Evolutionary conservation across 2,888 invertebrate genomes (phyloP).

Genomic region (Lomographa bimaculata): DNA sequence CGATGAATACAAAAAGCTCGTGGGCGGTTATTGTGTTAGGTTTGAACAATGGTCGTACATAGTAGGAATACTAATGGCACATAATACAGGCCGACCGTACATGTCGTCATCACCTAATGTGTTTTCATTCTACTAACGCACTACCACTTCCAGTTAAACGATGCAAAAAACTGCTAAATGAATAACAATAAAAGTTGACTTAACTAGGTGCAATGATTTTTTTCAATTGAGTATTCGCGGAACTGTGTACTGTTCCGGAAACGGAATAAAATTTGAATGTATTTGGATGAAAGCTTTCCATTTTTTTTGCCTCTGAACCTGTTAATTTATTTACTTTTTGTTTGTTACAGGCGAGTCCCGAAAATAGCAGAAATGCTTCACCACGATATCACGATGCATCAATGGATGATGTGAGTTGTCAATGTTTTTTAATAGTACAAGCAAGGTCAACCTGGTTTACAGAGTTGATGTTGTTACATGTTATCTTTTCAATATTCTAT

Average conservation of each 20-base stretch:
- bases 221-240: too few species aligned
- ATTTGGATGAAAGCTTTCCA: too few species aligned
- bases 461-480: too few species aligned
- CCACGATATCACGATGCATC: slow-evolving; percentile 77
- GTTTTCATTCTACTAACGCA: slow-evolving; percentile 19
- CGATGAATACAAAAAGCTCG: slow-evolving; percentile 57
- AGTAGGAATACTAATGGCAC: slow-evolving; percentile 64
- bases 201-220: too few species aligned
- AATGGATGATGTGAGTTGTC: slow-evolving; percentile 75
- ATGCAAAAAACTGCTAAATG: slow-evolving; percentile 6
- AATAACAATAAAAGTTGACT: slow-evolving; percentile 9
- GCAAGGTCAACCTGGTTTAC: too few species aligned
- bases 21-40: slow-evolving; percentile 67
- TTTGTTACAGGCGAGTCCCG: slow-evolving; percentile 79
- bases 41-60: slow-evolving; percentile 64
- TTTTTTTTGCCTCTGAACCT: too few species aligned
- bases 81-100: slow-evolving; percentile 29
- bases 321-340: slow-evolving; percentile 4
- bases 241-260: too few species aligned
- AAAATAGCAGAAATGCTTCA: slow-evolving; percentile 78
- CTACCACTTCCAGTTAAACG: slow-evolving; percentile 14
- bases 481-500: too few species aligned
- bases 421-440: too few species aligned
- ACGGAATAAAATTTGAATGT: too few species aligned
- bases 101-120: slow-evolving; percentile 26